Conservation (phyloP, 37 sponge, comb jelly and placozoan genomes). For the Eunapius fragilis region DNA sequence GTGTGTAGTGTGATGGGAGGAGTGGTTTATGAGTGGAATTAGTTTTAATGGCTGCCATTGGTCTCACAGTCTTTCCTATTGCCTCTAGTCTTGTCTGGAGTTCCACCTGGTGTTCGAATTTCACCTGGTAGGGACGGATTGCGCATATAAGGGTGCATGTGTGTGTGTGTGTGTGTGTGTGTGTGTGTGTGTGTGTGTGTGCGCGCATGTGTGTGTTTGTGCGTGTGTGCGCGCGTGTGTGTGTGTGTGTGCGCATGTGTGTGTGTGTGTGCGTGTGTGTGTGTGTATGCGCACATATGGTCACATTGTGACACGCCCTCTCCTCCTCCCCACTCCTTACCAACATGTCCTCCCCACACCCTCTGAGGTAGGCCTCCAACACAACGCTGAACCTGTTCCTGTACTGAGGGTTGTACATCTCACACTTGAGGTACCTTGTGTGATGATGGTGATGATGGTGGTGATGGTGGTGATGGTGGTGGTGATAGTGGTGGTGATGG, state of each 20-base stretch:
- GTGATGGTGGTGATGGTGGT: neutral
- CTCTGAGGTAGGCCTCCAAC: constrained; percentile 62
- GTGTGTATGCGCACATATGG: neutral
- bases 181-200: constrained; percentile 36
- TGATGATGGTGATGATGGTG: neutral
- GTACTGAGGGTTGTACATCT: constrained; percentile 58
- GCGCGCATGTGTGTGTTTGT: constrained; percentile 29
- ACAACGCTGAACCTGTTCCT: constrained; percentile 39
- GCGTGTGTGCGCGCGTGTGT: neutral
- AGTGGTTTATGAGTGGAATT: neutral
- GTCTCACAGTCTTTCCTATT: constrained; percentile 36
- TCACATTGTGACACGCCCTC: neutral
- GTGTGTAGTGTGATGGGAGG: no score
- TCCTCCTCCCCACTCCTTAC: neutral
- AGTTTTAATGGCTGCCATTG: no score
- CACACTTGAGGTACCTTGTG: constrained; percentile 54
- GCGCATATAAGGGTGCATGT: neutral
- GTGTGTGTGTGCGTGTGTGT: constrained; percentile 36
- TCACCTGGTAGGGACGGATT: neutral
- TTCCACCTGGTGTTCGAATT: neutral
- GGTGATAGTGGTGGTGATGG: neutral
- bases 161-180: neutral
- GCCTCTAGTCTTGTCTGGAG: constrained; percentile 31
- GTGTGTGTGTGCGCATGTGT: constrained; percentile 23
- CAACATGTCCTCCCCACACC: constrained; percentile 62